Percentiles rank a stretch among this genome's conserved stretches.
Conservation (phyloP, 2,113 vertebrate species). For the Dromiciops gliroides region DNA sequence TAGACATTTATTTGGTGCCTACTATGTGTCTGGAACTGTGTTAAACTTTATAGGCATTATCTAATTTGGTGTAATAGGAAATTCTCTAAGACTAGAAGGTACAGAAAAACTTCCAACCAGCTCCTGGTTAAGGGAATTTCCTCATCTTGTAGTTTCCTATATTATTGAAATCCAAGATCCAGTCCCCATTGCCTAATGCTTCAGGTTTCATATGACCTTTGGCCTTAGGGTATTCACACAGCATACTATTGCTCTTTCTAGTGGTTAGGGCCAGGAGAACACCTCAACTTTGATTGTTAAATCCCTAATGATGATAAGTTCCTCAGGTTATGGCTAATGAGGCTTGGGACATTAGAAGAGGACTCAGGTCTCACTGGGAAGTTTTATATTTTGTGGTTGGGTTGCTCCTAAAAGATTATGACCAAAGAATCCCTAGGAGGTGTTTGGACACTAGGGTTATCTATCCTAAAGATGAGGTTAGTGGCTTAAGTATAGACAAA, state of each 20-base stretch:
- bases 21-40: background rate
- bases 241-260: background rate
- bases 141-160: background rate
- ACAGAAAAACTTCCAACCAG: background rate
- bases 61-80: background rate
- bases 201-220: background rate
- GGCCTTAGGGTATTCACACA: background rate
- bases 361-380: background rate
- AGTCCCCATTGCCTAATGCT: background rate
- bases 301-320: background rate
- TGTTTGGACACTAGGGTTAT: too few species aligned
- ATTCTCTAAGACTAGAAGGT: background rate
- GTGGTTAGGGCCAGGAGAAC: background rate
- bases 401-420: too few species aligned
- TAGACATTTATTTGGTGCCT: background rate
- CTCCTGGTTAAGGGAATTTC: background rate
- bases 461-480: too few species aligned
- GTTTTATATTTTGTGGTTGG: background rate
- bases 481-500: too few species aligned
- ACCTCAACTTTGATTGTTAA: background rate
- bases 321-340: background rate
- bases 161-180: background rate
- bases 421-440: too few species aligned
- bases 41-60: background rate
- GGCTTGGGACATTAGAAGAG: background rate